A percentile compares a stretch with the other conserved stretches of the same genome.
Conservation (phyloP, 2,888 invertebrate species). For the Morpho helenor region DNA sequence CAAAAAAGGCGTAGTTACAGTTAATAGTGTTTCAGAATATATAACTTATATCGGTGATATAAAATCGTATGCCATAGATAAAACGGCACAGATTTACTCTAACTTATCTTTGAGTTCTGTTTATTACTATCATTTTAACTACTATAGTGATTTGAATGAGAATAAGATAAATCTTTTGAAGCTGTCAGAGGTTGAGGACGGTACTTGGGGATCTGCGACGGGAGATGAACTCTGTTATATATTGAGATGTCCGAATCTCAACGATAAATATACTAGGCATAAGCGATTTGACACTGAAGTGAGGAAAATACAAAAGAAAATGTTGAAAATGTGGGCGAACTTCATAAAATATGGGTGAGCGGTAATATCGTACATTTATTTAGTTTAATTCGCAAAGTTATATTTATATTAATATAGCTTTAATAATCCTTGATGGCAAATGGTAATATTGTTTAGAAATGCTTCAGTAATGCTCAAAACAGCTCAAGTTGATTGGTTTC, state of each 20-base stretch:
- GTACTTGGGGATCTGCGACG: constrained; percentile 58
- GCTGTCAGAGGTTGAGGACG: constrained; percentile 42
- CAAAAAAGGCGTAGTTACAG: constrained; percentile 42
- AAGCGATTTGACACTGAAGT: constrained; percentile 45
- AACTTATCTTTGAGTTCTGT: constrained; percentile 48
- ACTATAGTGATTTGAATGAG: constrained; percentile 64
- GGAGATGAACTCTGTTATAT: constrained; percentile 73
- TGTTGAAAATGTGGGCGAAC: constrained; percentile 73
- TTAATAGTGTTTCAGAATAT: constrained; percentile 51
- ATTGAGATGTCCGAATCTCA: constrained; percentile 61
- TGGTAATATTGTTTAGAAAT: too few species aligned
- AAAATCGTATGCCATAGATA: constrained; percentile 55
- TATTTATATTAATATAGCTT: too few species aligned
- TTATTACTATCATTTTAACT: constrained; percentile 73
- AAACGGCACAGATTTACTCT: constrained; percentile 51
- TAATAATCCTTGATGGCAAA: too few species aligned
- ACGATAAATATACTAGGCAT: constrained; percentile 48
- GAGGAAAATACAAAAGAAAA: constrained; percentile 48
- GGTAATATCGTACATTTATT: background rate
- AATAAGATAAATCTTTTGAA: constrained; percentile 58
- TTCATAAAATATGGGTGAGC: constrained; percentile 74
- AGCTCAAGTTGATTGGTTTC: too few species aligned
- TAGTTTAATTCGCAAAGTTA: too few species aligned
- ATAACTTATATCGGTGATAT: constrained; percentile 68
- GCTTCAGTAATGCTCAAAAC: too few species aligned